Evolutionary conservation across 1,140 invertebrate species (phyloP).

Genomic region (Sinonovacula constricta): DNA sequence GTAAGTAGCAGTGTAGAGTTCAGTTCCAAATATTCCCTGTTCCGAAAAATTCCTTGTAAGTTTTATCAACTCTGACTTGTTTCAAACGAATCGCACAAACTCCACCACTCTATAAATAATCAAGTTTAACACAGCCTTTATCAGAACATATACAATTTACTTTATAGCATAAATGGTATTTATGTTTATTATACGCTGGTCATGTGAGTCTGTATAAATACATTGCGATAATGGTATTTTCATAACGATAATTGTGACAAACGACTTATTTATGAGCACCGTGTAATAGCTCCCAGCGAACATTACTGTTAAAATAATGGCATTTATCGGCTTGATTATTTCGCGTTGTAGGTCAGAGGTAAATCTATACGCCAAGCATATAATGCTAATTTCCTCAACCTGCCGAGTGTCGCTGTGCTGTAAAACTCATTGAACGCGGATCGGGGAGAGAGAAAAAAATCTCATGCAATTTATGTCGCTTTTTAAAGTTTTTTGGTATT

Average conservation of each 20-base stretch:
- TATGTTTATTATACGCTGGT: slow-evolving; percentile 49
- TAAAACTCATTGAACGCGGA: too few species aligned
- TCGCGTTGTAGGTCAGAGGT: background rate
- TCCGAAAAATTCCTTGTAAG: too few species aligned
- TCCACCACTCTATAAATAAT: background rate
- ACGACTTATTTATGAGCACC: background rate
- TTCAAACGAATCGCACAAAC: background rate
- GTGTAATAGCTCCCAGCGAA: slow-evolving; percentile 10
- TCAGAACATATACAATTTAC: slow-evolving; percentile 52
- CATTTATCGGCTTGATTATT: slow-evolving; percentile 1
- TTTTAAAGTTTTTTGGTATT: too few species aligned
- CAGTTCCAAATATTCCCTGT: too few species aligned
- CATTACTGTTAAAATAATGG: slow-evolving; percentile 20
- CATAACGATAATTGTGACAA: slow-evolving; percentile 47
- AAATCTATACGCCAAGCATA: background rate
- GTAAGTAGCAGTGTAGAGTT: too few species aligned
- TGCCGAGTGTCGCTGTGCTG: too few species aligned
- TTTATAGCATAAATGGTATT: slow-evolving; percentile 54
- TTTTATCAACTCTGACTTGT: too few species aligned
- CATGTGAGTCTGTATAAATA: slow-evolving; percentile 39
- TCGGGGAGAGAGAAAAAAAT: too few species aligned
- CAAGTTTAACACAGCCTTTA: slow-evolving; percentile 26
- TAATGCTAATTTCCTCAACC: too few species aligned
- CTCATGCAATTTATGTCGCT: too few species aligned
- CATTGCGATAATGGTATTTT: slow-evolving; percentile 49